These are phyloP conservation scores for Laticauda colubrina DNA, from an alignment of 2,113 vertebrate species.

Conservation along the genomic window DNA sequence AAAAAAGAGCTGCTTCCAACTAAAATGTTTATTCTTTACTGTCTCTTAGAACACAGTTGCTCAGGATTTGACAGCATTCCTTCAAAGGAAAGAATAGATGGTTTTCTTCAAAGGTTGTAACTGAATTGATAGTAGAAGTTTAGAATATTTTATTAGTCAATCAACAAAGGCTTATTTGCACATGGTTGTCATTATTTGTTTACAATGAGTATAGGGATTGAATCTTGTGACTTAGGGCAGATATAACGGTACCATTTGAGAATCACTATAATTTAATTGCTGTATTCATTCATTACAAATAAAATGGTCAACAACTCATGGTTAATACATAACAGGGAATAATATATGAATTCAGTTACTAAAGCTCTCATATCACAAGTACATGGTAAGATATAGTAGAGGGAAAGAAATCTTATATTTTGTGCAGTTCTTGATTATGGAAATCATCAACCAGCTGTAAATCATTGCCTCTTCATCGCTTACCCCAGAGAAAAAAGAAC, in stretches of 20 bases:
- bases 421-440: neutral
- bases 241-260: neutral
- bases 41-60: neutral
- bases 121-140: neutral
- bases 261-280: neutral
- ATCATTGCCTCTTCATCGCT: neutral
- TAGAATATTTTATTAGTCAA: neutral
- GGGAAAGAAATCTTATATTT: neutral
- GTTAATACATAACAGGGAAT: neutral
- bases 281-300: neutral
- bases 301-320: neutral
- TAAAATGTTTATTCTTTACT: neutral
- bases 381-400: neutral
- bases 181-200: neutral
- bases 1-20: neutral
- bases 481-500: neutral
- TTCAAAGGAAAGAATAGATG: neutral
- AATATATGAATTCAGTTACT: neutral
- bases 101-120: neutral
- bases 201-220: neutral
- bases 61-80: neutral
- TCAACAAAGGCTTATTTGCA: neutral
- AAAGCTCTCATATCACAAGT: neutral
- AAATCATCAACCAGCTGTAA: neutral
- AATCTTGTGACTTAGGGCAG: neutral